Base-by-base conservation (phyloP, 2,888 invertebrate genomes). In the Ichneumon xanthorius region DNA sequence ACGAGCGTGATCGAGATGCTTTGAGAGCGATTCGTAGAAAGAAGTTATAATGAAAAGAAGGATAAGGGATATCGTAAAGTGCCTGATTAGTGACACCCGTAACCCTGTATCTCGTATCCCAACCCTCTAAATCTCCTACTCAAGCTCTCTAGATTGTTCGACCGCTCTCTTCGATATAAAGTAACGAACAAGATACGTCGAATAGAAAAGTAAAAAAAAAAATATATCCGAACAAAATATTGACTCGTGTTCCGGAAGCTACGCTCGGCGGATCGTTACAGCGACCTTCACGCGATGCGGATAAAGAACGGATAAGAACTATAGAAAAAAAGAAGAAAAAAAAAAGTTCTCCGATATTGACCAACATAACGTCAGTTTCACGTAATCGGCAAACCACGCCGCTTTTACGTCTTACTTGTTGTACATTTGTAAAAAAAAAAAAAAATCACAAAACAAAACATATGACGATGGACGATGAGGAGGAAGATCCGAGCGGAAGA, bases 41-140 rank as follows among this genome's bases (percentile, higher is more conserved):
- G 45, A 45, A 45, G 45, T 45, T 45, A 16, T 11, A 26, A 55
- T 55, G 53, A 55, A 55, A 55, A 22, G 11, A 55, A 55, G 83
- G 84, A 90, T 90, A 89, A 90, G 90, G 90, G 91, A 92, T 91
- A 90, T 91, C 91, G 91, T 90, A 90, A 93, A 93, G 93, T 93
- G 93, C 93, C 93, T 93, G 92, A 92, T 93, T 92, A 92, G 92
- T 92, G 90, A 92, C 91, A 89, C 91, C 92, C 90, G 87, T 89
- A 88, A 89, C 88, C 90, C 89, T 76, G 77, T 81, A 78, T 80
- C 80, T 82, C 67, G 80, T 81, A 79, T 83, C 81, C 65, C 50
- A 55, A 63, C 16, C 61, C 33, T 63, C 61, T 63, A 26, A 16
- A 33, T 63, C 61, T 63, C 33, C 33, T 63, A 63, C 14, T 63